Evolutionary conservation across 2,113 vertebrate genomes (phyloP).

Genomic region (Furnarius figulus): DNA sequence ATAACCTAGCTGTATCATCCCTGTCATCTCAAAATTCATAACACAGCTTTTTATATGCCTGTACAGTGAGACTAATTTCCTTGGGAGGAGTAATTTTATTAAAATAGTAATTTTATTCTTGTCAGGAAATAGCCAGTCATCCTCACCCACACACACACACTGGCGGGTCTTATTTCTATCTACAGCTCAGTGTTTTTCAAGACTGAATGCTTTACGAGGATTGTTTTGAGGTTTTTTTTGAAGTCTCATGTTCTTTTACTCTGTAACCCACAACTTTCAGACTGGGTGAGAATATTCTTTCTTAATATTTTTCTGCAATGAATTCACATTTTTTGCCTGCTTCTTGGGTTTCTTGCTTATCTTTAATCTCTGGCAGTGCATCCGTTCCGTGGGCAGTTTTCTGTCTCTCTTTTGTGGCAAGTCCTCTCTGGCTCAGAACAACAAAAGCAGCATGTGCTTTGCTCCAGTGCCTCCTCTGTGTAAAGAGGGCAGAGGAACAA

Average conservation of each 20-base stretch:
- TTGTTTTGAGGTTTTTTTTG: background rate
- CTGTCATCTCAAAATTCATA: background rate
- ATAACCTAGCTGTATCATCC: background rate
- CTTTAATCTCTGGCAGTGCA: background rate
- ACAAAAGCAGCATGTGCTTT: background rate
- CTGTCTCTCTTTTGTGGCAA: background rate
- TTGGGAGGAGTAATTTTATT: background rate
- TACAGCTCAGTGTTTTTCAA: background rate
- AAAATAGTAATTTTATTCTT: background rate
- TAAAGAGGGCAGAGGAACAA: background rate
- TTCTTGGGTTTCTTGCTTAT: background rate
- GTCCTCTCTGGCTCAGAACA: background rate
- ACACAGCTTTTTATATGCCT: background rate
- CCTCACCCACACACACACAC: fast-evolving
- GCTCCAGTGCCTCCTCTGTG: background rate
- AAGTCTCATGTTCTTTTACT: background rate
- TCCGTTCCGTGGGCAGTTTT: background rate
- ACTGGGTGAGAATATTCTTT: background rate
- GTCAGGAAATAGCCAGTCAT: background rate
- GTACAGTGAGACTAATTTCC: background rate
- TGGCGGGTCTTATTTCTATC: background rate
- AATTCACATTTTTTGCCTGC: background rate
- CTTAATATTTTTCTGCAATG: background rate
- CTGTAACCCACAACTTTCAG: background rate
- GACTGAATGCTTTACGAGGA: background rate